Conservation (phyloP, 2,797 vertebrate genomes). For the Ctenopoma kingsleyae region DNA sequence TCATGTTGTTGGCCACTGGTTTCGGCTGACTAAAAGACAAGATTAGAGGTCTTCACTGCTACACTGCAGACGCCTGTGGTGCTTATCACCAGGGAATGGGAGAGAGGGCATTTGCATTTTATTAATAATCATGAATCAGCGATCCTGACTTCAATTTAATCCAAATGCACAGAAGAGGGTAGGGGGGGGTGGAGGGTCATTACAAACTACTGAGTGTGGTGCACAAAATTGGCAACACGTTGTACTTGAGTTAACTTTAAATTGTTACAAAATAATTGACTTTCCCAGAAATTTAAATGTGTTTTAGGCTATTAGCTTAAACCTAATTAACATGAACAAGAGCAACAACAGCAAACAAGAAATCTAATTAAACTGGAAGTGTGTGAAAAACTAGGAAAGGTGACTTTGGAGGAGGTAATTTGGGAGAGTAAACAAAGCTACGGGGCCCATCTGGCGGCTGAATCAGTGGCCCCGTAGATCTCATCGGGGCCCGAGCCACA, state of each 20-base stretch:
- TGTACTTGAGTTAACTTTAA: slow-evolving; percentile 38
- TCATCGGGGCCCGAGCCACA: slow-evolving; percentile 38
- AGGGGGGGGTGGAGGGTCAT: slow-evolving; percentile 17
- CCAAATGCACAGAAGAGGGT: slow-evolving; percentile 36
- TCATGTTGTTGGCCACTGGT: slow-evolving; percentile 89
- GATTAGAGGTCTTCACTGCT: slow-evolving; percentile 81
- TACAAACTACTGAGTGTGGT: slow-evolving; percentile 14
- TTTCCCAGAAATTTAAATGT: slow-evolving; percentile 60
- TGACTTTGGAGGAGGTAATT: slow-evolving; percentile 80
- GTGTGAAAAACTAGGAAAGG: slow-evolving; percentile 60
- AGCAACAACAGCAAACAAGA: slow-evolving; percentile 62
- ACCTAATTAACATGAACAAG: slow-evolving; percentile 76
- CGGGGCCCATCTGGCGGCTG: slow-evolving; percentile 69
- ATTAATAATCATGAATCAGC: slow-evolving; percentile 75
- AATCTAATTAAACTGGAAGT: slow-evolving; percentile 77
- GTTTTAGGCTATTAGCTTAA: slow-evolving; percentile 69
- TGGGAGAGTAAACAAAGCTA: slow-evolving; percentile 75
- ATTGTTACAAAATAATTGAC: slow-evolving; percentile 55
- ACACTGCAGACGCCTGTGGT: slow-evolving; percentile 53
- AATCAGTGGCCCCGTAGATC: slow-evolving; percentile 39
- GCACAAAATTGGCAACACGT: slow-evolving; percentile 33
- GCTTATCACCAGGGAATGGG: slow-evolving; percentile 52
- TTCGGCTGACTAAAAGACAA: slow-evolving; percentile 86
- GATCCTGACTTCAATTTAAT: slow-evolving; percentile 60
- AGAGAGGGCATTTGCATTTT: slow-evolving; percentile 66